Evolutionary conservation across 2,888 invertebrate species (phyloP).

Genomic region (Drepana falcataria): DNA sequence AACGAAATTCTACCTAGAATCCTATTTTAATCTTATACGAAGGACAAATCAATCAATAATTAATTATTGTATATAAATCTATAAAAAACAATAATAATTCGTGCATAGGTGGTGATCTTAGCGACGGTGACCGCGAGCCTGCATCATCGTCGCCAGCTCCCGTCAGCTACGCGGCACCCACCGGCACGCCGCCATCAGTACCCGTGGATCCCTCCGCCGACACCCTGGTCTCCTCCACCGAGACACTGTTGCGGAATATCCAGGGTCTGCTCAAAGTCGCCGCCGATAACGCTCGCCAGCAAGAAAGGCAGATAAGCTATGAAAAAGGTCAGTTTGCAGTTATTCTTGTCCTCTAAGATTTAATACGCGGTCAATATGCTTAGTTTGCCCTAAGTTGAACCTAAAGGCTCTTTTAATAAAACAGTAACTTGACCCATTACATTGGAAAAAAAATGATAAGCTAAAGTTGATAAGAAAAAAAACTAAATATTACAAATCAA

Average conservation of each 20-base stretch:
- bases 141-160: slow-evolving; percentile 82
- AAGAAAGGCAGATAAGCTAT: slow-evolving; percentile 96
- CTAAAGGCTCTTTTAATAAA: no score
- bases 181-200: slow-evolving; percentile 72
- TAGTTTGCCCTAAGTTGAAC: no score
- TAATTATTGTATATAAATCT: no score
- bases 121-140: slow-evolving; percentile 85
- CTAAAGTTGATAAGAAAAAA: no score
- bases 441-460: no score
- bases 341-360: background rate
- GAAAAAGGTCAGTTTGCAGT: slow-evolving; percentile 90
- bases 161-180: slow-evolving; percentile 88
- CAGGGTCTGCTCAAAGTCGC: slow-evolving; percentile 97
- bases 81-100: background rate
- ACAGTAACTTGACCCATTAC: no score
- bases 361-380: no score
- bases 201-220: slow-evolving; percentile 71
- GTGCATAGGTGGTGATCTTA: slow-evolving; percentile 81
- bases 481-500: no score
- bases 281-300: slow-evolving; percentile 97
- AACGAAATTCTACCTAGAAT: no score
- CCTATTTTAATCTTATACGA: no score
- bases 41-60: no score
- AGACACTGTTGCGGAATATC: slow-evolving; percentile 95
- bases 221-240: slow-evolving; percentile 88